Base-by-base conservation (phyloP, 1,140 invertebrate species). In the Hycleus cichorii region DNA sequence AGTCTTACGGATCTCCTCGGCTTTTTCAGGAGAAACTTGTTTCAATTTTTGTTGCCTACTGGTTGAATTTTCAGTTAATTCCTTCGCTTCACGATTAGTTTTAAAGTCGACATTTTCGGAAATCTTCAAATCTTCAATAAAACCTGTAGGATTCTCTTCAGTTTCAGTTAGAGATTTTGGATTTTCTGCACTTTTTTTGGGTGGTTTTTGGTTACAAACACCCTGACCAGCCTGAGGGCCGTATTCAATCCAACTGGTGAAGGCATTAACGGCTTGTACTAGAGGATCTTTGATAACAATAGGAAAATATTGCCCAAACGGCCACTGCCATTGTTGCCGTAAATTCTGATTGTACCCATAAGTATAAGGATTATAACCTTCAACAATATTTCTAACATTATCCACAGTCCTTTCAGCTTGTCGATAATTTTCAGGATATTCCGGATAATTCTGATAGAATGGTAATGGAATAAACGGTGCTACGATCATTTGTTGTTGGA, bases 201-300 rank as follows among this genome's bases (percentile, higher is more conserved):
- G 47, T 42, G 11, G 25, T 24, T 60, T 57, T 38, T 10, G 4
- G 7, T 60, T 61, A 43, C 64, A 67, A 39, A 57, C 57, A 38
- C 52, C 49, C 60, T 11, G 39, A 24, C 12, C 63, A 62, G 62
- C 60, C 38, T 59, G 69, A 58, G 79, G 79, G n/a, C 79, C 81
- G 66, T 81, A 80, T 72, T 83, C 79, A 42, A 83, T 64, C 57
- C 82, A 76, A 60, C 76, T 79, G 9, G 75, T 75, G 59, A 75
- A 74, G 0, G 77, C 75, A 43, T 77, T 78, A 7, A 75, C 75
- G 43, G 78, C 68, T 40, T 73, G 74, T n/a, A 81, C 59, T 38
- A 79, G 71, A 1, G 80, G 80, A 66, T 81, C 79, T 69, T 76
- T 79, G 32, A 81, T 75, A 12, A 80, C 67, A 42, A 82, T 70